Percentiles rank a stretch among this genome's conserved stretches.
Evolutionary conservation across 2,797 vertebrate species (phyloP).

Genomic region (Eidolon dupreanum): DNA sequence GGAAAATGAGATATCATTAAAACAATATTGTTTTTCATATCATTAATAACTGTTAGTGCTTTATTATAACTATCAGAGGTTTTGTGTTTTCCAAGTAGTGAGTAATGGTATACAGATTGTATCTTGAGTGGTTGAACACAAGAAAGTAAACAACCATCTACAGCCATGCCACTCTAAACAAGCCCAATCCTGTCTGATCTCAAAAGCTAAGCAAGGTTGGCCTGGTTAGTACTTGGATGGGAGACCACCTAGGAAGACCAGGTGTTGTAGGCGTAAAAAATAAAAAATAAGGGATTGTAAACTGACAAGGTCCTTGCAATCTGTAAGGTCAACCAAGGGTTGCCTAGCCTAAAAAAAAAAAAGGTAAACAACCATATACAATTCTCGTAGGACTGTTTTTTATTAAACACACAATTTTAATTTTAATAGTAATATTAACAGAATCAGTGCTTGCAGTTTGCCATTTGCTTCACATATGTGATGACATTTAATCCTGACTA

Average conservation of each 20-base stretch:
- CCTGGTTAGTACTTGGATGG: no score
- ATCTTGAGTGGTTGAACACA: background rate
- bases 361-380: background rate
- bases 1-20: background rate
- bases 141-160: background rate
- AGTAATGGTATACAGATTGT: background rate
- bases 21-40: background rate
- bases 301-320: no score
- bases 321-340: no score
- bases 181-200: no score
- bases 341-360: background rate
- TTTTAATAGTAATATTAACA: background rate
- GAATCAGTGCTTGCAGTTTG: background rate
- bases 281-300: no score
- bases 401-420: background rate
- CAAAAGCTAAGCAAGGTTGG: no score
- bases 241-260: no score
- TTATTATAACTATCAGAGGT: background rate
- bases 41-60: background rate
- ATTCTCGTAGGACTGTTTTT: background rate
- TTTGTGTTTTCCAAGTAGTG: background rate
- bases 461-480: background rate
- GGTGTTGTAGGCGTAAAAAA: no score
- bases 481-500: background rate
- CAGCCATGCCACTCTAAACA: no score